Base-by-base conservation (phyloP, 2,797 vertebrate species). In the Rhinichthys osculus region DNA sequence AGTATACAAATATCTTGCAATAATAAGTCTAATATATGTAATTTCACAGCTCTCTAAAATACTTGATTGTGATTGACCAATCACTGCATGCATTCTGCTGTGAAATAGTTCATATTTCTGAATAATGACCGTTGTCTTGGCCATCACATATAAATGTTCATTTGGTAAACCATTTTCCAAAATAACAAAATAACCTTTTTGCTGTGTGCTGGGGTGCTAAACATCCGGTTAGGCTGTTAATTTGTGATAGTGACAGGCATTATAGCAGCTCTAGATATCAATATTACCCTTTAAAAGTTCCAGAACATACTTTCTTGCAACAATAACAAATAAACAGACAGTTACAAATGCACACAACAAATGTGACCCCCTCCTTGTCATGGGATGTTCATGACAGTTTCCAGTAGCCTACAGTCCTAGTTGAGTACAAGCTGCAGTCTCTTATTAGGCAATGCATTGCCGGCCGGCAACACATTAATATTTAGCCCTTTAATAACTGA, bases 301-400 rank as follows among this genome's bases (percentile, higher is more conserved):
- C 17, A 66, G 13, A 19, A 8, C 38, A 47, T 19, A 19, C 23
- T 52, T 70, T 14, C 1, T 4, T 70, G 66, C 47, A 74, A 19
- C 30, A 66, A 21, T 47, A 62, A 47, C 9, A 38, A 79, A 50
- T 7, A 23, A 71, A 74, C 4, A 33, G 7, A 38, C 57, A 17
- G 14, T 27, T 19, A 33, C 54, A 52, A 8, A 40, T 2, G 3
- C 10, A 66, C 10, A 62, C 5, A 7, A 44, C 69, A 73, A 62
- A 64, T 33, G 21, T 81, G 57, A n/a, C 42, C 8, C 52, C 19
- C 6, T 21, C 3, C 40, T 38, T 38, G 4, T 57, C 17, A 78
- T 78, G 64, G 73, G 73, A 78, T 50, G n/a, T 69, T 52, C 74
- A 64, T 64, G 16, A 23, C 82, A 30, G 47, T 69, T 84, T 30